phyloP scores from a whole-genome alignment of 1,140 invertebrate species.

The Danaus melanippus region DNA sequence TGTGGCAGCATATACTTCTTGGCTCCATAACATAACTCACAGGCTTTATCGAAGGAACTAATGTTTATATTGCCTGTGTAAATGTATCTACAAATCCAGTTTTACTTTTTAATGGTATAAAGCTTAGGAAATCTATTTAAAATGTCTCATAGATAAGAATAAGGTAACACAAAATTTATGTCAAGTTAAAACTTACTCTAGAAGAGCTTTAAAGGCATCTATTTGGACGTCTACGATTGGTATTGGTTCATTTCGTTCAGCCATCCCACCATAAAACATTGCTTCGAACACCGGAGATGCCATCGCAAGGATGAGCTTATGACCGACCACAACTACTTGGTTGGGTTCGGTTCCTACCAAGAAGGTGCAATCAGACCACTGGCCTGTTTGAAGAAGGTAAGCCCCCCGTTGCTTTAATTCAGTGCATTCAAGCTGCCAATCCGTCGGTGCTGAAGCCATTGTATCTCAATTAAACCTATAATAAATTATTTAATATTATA shows the following conservation, averaged over 20 bases:
- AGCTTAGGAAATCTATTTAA: neutral
- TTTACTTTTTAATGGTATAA: too few relatives aligned
- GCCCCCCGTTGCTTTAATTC: constrained; percentile 79
- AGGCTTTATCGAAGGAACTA: constrained; percentile 85
- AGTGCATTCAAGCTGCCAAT: constrained; percentile 83
- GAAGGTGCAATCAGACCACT: constrained; percentile 87
- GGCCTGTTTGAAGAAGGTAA: constrained; percentile 80
- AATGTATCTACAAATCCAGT: constrained; percentile 77
- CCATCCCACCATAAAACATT: constrained; percentile 83
- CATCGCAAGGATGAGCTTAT: constrained; percentile 88
- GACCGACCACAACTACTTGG: constrained; percentile 80
- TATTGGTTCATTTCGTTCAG: constrained; percentile 81
- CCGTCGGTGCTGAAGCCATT: constrained; percentile 55
- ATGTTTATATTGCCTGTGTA: constrained; percentile 86
- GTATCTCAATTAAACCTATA: neutral
- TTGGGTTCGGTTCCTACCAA: constrained; percentile 85
- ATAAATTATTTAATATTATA: too few relatives aligned
- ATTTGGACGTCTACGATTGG: constrained; percentile 87
- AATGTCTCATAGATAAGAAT: neutral
- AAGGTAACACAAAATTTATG: neutral
- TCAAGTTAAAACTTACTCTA: constrained; percentile 38
- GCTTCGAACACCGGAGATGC: constrained; percentile 86
- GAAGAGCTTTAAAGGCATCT: constrained; percentile 84
- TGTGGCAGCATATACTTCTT: constrained; percentile 91
- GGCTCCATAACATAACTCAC: constrained; percentile 88